Conservation (phyloP, 2,113 vertebrate genomes). For the Microcebus tavaratra region DNA sequence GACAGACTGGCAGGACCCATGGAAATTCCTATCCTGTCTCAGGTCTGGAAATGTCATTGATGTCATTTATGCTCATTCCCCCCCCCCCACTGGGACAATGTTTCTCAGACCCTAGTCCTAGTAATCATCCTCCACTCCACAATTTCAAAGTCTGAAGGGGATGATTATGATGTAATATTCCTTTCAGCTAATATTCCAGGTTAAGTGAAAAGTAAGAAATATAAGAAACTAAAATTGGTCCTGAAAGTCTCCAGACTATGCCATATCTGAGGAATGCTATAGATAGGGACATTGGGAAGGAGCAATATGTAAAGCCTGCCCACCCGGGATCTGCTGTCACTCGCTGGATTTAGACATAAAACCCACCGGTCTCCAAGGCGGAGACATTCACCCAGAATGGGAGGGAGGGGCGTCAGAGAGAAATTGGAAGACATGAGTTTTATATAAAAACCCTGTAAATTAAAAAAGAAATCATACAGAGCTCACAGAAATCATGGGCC, state of each 20-base stretch:
- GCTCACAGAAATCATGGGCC: not conserved
- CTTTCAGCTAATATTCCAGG: not conserved
- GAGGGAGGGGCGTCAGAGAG: fast-evolving
- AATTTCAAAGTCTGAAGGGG: not conserved
- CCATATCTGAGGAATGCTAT: not conserved
- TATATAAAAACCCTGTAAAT: not conserved
- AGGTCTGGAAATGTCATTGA: not conserved
- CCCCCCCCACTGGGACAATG: fast-evolving
- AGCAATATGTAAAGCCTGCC: not conserved
- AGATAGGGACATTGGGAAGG: not conserved
- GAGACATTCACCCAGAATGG: not conserved
- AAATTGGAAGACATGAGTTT: not conserved
- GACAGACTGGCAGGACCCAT: not conserved
- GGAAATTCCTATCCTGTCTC: not conserved
- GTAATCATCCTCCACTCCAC: not conserved
- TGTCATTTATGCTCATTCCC: not conserved
- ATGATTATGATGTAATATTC: not conserved
- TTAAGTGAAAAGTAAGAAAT: not conserved
- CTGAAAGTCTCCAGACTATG: not conserved
- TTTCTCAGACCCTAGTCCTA: not conserved
- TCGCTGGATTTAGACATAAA: not conserved
- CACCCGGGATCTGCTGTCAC: no score
- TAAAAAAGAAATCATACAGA: not conserved
- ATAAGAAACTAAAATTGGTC: not conserved
- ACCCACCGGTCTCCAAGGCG: not conserved